Evolutionary conservation across 2,888 invertebrate genomes (phyloP).

Genomic region (Drosophila mulleri): DNA sequence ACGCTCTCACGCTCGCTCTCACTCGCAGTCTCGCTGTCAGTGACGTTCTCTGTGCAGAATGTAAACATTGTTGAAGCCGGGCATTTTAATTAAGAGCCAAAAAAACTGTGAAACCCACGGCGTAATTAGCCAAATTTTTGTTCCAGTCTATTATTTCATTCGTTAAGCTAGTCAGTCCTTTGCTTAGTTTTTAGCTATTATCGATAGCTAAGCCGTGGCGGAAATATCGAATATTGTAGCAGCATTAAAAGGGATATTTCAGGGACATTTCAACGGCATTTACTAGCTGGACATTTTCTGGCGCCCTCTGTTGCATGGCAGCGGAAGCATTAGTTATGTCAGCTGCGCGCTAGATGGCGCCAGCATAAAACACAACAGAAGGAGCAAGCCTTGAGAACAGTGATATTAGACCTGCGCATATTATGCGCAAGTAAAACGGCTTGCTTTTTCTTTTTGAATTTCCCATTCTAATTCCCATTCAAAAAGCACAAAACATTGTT

Average conservation of each 20-base stretch:
- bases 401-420: background rate
- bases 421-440: background rate
- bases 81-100: background rate
- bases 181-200: background rate
- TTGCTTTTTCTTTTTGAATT: background rate
- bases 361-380: background rate
- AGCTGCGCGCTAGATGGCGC: slow-evolving; percentile 31
- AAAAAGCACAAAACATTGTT: slow-evolving; percentile 25
- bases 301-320: slow-evolving; percentile 24
- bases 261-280: slow-evolving; percentile 12
- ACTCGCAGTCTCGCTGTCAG: background rate
- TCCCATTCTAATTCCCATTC: background rate
- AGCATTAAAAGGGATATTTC: slow-evolving; percentile 18
- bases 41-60: slow-evolving; percentile 38
- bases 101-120: background rate
- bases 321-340: background rate
- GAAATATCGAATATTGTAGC: slow-evolving; percentile 11
- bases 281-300: background rate
- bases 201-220: slow-evolving; percentile 17
- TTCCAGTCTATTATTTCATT: too few species aligned
- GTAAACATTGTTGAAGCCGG: slow-evolving; percentile 50
- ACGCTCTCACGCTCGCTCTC: background rate
- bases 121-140: background rate
- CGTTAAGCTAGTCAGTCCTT: accelerated
- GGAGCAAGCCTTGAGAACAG: slow-evolving; percentile 1